Conservation (phyloP, 2,113 vertebrate genomes). For the Oncorhynchus gorbuscha region DNA sequence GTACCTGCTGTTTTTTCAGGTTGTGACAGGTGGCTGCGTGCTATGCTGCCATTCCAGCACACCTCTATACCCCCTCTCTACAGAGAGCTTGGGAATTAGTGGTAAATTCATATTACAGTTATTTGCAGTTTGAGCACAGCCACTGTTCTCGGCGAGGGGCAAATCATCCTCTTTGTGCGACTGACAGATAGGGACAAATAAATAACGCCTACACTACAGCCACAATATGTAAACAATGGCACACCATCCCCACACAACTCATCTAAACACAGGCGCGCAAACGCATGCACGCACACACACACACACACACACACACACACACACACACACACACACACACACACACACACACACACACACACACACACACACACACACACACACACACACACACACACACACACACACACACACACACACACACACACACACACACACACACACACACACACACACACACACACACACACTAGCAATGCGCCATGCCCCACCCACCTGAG, state of each 20-base stretch:
- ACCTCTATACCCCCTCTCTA: constrained; percentile 47
- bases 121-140: constrained; percentile 55
- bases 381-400: constrained; percentile 28
- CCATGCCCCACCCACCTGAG: no score
- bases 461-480: no score
- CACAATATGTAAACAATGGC: constrained; percentile 33
- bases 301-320: constrained; percentile 42
- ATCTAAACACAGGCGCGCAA: constrained; percentile 35
- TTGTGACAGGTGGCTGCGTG: constrained; percentile 68
- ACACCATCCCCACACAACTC: constrained; percentile 31
- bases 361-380: constrained; percentile 17
- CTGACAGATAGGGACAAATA: constrained; percentile 47
- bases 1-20: constrained; percentile 58
- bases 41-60: constrained; percentile 31
- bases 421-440: constrained; percentile 22
- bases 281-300: neutral
- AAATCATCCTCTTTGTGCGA: constrained; percentile 33
- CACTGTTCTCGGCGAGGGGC: constrained; percentile 40
- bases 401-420: constrained; percentile 18
- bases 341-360: constrained; percentile 39
- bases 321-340: neutral
- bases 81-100: constrained; percentile 45
- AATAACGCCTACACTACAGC: constrained; percentile 9
- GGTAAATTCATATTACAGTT: constrained; percentile 61
- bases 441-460: neutral